A percentile compares a stretch with the other conserved stretches of the same genome.
Evolutionary conservation across 2,888 invertebrate species (phyloP).

Genomic region (Spilosoma lubricipeda): DNA sequence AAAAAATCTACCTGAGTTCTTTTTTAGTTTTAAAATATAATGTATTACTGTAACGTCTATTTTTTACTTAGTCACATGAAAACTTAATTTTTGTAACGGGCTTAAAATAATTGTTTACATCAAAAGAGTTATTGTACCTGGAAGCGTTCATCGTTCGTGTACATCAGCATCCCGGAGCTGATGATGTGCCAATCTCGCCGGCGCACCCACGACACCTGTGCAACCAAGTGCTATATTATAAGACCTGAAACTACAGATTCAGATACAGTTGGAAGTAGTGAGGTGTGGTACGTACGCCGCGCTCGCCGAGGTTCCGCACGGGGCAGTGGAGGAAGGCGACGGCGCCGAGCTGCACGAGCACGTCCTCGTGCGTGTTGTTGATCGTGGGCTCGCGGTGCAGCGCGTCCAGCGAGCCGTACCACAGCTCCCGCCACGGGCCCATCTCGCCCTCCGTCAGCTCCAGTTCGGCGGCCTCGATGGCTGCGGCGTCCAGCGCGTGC

Average conservation of each 20-base stretch:
- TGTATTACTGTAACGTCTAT: no score
- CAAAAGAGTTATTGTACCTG: conserved; percentile 68
- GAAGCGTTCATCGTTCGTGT: conserved; percentile 96
- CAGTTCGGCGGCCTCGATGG: conserved; percentile 47
- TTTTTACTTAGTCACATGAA: not conserved
- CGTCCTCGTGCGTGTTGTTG: conserved; percentile 91
- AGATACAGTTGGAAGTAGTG: not conserved
- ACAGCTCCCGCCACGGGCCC: conserved; percentile 88
- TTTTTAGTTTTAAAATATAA: no score
- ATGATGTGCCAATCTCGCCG: conserved; percentile 97
- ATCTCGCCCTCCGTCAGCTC: conserved; percentile 66
- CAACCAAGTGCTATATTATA: not conserved
- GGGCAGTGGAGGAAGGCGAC: conserved; percentile 93
- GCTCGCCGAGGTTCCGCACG: conserved; percentile 91
- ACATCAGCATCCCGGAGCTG: conserved; percentile 95
- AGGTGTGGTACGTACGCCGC: conserved; percentile 84
- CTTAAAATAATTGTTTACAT: not conserved
- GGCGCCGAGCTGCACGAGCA: conserved; percentile 91
- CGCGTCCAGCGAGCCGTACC: conserved; percentile 84
- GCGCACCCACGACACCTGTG: conserved; percentile 96
- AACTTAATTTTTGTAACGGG: not conserved
- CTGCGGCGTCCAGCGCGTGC: conserved; percentile 30
- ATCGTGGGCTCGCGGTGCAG: conserved; percentile 82
- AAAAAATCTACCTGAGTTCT: not conserved
- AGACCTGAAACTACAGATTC: not conserved